Conservation (phyloP, 2,797 vertebrate genomes). For the Coluber constrictor region DNA sequence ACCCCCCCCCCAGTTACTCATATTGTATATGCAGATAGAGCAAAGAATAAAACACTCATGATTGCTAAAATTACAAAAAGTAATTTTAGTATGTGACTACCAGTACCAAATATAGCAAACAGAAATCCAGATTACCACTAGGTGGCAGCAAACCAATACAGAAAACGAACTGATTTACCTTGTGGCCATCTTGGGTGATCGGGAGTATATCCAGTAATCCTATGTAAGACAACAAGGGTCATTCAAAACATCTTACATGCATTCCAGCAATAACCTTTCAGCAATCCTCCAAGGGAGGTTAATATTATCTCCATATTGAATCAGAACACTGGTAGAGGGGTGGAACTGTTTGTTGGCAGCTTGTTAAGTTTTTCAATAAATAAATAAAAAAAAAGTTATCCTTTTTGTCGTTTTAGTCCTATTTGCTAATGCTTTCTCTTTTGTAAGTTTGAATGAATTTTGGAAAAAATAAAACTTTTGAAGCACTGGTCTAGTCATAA, state of each 20-base stretch:
- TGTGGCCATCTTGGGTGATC: background rate
- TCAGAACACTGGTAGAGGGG: background rate
- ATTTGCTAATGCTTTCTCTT: conserved; percentile 10
- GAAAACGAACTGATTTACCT: background rate
- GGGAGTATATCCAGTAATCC: background rate
- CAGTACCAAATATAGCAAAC: background rate
- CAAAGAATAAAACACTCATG: background rate
- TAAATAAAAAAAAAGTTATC: background rate
- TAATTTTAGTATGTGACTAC: background rate
- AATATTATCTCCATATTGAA: background rate
- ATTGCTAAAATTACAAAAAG: background rate
- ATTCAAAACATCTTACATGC: background rate
- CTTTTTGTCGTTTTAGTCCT: conserved; percentile 15
- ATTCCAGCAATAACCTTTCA: background rate
- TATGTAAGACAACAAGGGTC: background rate
- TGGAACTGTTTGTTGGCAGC: background rate
- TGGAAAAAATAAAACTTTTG: conserved; percentile 30
- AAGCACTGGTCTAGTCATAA: background rate
- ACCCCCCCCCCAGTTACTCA: background rate
- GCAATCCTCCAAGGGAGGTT: background rate
- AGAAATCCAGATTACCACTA: background rate
- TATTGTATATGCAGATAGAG: background rate
- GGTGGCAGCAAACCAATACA: background rate
- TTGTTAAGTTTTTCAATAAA: background rate
- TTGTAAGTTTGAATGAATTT: background rate